phyloP scores from a whole-genome alignment of 2,888 invertebrate genomes.

The Stenchaetothrips biformis region DNA sequence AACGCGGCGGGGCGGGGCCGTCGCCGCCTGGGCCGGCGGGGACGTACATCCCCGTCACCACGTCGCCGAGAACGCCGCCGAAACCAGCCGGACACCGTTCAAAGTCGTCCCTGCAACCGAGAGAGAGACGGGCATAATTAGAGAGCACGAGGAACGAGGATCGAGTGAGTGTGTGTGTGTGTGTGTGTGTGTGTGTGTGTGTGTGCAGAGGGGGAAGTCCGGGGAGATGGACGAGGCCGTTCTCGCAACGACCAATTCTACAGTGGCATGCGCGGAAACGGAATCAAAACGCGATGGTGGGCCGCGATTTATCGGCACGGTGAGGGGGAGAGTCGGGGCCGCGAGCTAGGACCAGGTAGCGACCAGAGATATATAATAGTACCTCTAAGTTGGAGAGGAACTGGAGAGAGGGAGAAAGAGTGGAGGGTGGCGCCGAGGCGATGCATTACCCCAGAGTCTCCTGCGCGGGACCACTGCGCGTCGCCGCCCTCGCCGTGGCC shows the following conservation, averaged over 20 bases:
- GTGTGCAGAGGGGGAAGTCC: too few species aligned
- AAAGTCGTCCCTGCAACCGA: neutral
- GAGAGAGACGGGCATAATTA: too few species aligned
- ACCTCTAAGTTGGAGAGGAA: neutral
- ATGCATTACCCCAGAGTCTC: too few species aligned
- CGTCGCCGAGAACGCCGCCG: neutral
- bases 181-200: too few species aligned
- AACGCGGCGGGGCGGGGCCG: neutral
- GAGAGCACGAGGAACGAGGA: neutral
- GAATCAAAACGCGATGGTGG: too few species aligned
- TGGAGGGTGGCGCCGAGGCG: neutral
- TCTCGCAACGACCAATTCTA: too few species aligned
- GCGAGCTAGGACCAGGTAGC: constrained; percentile 27
- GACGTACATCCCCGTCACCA: neutral
- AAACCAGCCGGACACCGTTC: neutral
- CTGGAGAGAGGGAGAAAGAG: neutral
- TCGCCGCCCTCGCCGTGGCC: too few species aligned
- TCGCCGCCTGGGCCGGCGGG: neutral
- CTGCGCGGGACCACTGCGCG: too few species aligned
- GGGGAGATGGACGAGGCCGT: neutral
- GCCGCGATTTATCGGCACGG: too few species aligned
- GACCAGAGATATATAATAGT: neutral
- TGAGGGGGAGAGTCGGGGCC: neutral
- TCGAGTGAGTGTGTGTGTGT: too few species aligned
- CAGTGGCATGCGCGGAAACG: too few species aligned